Conservation (phyloP, 2,797 vertebrate species). For the Heteromormyrus szaboi region DNA sequence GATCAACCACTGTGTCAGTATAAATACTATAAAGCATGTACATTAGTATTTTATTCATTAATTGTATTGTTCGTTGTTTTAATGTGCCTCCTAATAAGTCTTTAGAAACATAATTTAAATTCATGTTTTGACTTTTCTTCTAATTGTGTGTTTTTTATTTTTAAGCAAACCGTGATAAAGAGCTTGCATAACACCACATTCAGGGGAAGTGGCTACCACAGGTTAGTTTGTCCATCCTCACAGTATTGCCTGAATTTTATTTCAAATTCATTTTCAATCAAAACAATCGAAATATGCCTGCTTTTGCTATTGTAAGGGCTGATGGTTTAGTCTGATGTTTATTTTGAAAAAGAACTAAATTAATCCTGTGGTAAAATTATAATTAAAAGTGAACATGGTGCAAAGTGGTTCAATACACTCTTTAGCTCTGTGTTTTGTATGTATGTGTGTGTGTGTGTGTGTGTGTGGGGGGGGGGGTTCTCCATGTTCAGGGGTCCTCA, state of each 20-base stretch:
- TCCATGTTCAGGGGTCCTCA: background rate
- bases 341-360: background rate
- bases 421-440: background rate
- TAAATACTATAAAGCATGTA: background rate
- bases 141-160: conserved; percentile 14
- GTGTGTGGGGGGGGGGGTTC: background rate
- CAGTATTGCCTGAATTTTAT: background rate
- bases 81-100: background rate
- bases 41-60: background rate
- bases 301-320: background rate
- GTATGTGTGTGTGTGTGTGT: background rate
- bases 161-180: conserved; percentile 72
- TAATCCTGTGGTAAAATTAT: background rate
- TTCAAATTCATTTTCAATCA: background rate
- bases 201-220: conserved; percentile 68
- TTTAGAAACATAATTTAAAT: background rate
- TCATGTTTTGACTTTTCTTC: background rate
- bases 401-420: background rate
- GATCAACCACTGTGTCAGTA: background rate
- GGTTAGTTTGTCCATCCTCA: conserved; percentile 43
- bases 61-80: background rate
- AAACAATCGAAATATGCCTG: background rate
- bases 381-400: background rate
- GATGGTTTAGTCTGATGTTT: background rate
- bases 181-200: conserved; percentile 61